Evolutionary conservation across 2,797 vertebrate genomes (phyloP).

Genomic region (Thamnophis elegans): DNA sequence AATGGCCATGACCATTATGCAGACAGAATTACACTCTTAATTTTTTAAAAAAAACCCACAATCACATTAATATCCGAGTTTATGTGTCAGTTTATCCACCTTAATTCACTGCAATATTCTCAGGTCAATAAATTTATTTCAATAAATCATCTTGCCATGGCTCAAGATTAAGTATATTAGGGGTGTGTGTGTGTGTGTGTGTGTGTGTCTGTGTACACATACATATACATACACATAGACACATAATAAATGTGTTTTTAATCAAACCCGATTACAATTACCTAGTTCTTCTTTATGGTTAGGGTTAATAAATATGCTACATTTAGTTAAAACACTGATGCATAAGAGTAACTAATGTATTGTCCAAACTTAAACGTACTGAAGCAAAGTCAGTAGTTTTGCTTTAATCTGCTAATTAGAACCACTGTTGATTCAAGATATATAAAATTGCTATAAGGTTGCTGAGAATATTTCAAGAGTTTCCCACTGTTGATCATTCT

Average conservation of each 20-base stretch:
- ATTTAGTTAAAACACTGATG: slow-evolving; percentile 7
- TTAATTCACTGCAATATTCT: neutral
- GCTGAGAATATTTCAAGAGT: neutral
- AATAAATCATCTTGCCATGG: neutral
- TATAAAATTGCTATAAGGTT: neutral
- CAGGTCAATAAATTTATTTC: neutral
- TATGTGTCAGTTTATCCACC: neutral
- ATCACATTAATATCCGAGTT: neutral
- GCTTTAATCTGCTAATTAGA: slow-evolving; percentile 34
- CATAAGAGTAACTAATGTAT: neutral
- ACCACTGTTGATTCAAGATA: slow-evolving; percentile 23
- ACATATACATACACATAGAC: too few relatives aligned
- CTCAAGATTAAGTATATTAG: too few relatives aligned
- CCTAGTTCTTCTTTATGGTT: slow-evolving; percentile 13
- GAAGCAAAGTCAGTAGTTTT: slow-evolving; percentile 40
- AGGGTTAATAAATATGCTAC: neutral
- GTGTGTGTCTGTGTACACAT: too few relatives aligned
- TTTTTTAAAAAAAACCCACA: too few relatives aligned
- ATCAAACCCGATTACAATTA: slow-evolving; percentile 1
- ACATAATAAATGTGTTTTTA: neutral
- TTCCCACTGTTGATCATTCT: slow-evolving; percentile 37
- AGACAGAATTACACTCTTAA: neutral
- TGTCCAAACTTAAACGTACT: slow-evolving; percentile 28
- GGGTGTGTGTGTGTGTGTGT: too few relatives aligned
- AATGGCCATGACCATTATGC: neutral